These are phyloP conservation scores for Alosa sapidissima DNA, from an alignment of 2,797 vertebrate species.

Conservation along the genomic window DNA sequence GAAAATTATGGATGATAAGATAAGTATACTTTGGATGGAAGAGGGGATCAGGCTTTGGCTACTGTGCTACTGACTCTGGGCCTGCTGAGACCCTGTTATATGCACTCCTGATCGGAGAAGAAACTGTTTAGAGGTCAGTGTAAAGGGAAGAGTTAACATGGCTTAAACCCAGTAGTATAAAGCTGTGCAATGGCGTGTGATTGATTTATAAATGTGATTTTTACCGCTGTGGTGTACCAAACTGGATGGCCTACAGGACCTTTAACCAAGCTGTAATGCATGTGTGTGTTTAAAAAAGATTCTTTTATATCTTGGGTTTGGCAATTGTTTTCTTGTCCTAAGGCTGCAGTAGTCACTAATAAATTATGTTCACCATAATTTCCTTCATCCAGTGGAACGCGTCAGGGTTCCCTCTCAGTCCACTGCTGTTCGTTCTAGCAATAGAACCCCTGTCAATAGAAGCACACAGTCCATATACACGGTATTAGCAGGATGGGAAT, in stretches of 20 bases:
- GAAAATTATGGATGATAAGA: neutral
- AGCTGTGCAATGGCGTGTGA: neutral
- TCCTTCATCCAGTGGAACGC: too few relatives aligned
- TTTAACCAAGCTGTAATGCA: neutral
- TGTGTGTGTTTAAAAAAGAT: neutral
- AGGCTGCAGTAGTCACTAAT: too few relatives aligned
- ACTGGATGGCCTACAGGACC: neutral
- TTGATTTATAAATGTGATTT: neutral
- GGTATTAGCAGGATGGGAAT: too few relatives aligned
- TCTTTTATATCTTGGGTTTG: too few relatives aligned
- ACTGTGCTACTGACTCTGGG: neutral
- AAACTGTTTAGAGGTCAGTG: constrained; percentile 42
- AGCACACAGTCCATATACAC: too few relatives aligned
- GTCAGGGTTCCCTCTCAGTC: too few relatives aligned
- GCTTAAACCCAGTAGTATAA: constrained; percentile 40
- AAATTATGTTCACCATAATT: too few relatives aligned
- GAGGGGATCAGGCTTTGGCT: neutral
- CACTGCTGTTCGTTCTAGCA: too few relatives aligned
- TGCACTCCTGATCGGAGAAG: neutral
- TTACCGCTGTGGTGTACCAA: neutral
- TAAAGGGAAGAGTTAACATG: constrained; percentile 17
- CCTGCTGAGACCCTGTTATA: neutral
- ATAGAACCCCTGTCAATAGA: too few relatives aligned
- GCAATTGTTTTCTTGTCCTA: too few relatives aligned
- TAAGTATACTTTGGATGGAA: neutral